Percentiles rank a stretch among this genome's conserved stretches.
phyloP scores from a whole-genome alignment of 2,888 invertebrate species.

The Cylloceria caligata region DNA sequence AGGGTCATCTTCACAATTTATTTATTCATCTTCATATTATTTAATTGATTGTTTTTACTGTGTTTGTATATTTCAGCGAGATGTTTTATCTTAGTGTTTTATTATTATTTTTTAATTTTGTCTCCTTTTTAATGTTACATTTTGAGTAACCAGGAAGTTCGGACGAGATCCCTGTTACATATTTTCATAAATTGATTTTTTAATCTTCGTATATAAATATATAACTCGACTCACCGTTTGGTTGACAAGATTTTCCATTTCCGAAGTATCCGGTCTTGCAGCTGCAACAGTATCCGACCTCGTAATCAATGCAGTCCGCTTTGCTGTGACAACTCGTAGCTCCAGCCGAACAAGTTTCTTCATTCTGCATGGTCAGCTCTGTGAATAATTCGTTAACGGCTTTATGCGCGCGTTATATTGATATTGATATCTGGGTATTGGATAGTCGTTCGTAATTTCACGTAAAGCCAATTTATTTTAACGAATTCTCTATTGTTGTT shows the following conservation, averaged over 20 bases:
- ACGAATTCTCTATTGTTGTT: slow-evolving; percentile 24
- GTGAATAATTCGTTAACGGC: slow-evolving; percentile 70
- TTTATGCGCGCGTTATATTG: slow-evolving; percentile 70
- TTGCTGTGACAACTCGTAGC: slow-evolving; percentile 92
- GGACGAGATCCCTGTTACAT: no score
- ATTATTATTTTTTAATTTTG: no score
- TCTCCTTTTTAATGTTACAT: no score
- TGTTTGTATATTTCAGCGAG: no score
- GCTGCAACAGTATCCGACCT: slow-evolving; percentile 94
- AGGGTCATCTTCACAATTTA: no score
- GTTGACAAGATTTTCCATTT: slow-evolving; percentile 96
- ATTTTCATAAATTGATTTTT: no score
- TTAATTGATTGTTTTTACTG: no score
- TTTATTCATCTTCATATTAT: no score
- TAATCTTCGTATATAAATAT: background rate
- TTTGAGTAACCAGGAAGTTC: no score
- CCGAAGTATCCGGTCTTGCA: slow-evolving; percentile 95
- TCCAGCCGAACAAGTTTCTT: slow-evolving; percentile 87
- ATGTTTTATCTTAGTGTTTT: no score
- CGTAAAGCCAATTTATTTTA: slow-evolving; percentile 57
- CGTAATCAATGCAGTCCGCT: slow-evolving; percentile 93
- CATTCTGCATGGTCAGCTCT: slow-evolving; percentile 61
- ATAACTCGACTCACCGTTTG: slow-evolving; percentile 86
- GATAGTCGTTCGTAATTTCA: no score
- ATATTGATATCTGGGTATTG: slow-evolving; percentile 17